Base-by-base conservation (phyloP, 2,888 invertebrate genomes). In the Alloscopus bannaensis region DNA sequence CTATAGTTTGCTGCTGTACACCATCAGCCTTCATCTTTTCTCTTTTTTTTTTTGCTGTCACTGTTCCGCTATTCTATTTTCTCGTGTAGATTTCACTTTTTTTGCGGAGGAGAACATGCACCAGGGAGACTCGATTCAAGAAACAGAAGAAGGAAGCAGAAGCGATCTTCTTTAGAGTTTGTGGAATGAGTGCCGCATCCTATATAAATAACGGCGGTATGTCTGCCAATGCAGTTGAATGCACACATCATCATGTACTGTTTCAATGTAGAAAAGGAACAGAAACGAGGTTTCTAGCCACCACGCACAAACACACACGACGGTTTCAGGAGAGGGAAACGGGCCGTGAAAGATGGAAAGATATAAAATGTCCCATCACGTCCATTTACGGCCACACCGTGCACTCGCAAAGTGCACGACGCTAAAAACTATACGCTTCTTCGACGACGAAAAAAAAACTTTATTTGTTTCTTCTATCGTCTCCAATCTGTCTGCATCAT, bases 371-470 rank as follows among this genome's bases (percentile, higher is more conserved):
- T 68, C 75, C 68, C 75, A 66, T 75, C 68, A 59, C 40, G 59
- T 75, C 75, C 75, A 68, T 68, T 75, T 75, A 66, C 60, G 75
- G 45, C 60, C 75, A 75, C 68, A 68, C 75, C 68, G 59, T n/a
- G n/a, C n/a, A n/a, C 75, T 64, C 72, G 64, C 29, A 71, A 71
- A 71, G 71, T 71, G 71, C 62, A 50, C 50, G 42, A 60, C 18
- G n/a, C n/a, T n/a, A n/a, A n/a, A n/a, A n/a, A n/a, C n/a, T n/a
- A n/a, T n/a, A n/a, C n/a, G n/a, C n/a, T n/a, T n/a, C n/a, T n/a
- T n/a, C n/a, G n/a, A n/a, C n/a, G n/a, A n/a, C n/a, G n/a, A n/a
- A n/a, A n/a, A n/a, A n/a, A n/a, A n/a, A n/a, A n/a, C n/a, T n/a
- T 59, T 40, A 60, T 36, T 24, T 40, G 24, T 36, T 60, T 36